Evolutionary conservation across 1,140 invertebrate species (phyloP).

Genomic region (Dreissena polymorpha): DNA sequence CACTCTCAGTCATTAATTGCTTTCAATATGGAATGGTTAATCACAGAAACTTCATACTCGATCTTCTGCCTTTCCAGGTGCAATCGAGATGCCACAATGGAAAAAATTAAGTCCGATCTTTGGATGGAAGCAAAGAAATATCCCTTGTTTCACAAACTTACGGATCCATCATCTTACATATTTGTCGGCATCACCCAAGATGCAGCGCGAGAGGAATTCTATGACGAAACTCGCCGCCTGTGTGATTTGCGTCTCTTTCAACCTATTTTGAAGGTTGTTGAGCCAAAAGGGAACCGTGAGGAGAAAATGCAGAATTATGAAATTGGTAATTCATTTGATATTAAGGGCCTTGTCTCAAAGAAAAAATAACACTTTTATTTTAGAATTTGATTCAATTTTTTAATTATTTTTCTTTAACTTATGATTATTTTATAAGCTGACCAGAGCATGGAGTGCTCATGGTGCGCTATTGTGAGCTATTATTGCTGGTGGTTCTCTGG

Average conservation of each 20-base stretch:
- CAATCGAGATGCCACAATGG: constrained; percentile 80
- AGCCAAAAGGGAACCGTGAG: constrained; percentile 89
- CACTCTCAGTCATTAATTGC: too few relatives aligned
- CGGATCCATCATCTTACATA: constrained; percentile 81
- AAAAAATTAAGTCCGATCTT: constrained; percentile 80
- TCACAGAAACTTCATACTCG: too few relatives aligned
- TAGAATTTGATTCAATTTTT: too few relatives aligned
- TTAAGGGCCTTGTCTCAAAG: too few relatives aligned
- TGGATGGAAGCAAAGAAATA: constrained; percentile 81
- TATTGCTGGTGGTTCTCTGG: too few relatives aligned
- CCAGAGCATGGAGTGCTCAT: too few relatives aligned
- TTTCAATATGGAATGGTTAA: too few relatives aligned
- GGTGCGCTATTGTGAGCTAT: too few relatives aligned
- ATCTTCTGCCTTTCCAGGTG: constrained; percentile 73
- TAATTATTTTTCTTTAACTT: too few relatives aligned
- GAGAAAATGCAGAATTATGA: constrained; percentile 88
- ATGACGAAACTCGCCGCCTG: constrained; percentile 91
- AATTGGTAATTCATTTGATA: constrained; percentile 79
- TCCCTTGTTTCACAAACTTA: constrained; percentile 80
- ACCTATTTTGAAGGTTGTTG: constrained; percentile 89
- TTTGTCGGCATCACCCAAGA: constrained; percentile 83
- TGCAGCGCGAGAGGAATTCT: constrained; percentile 87
- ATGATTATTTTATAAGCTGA: too few relatives aligned
- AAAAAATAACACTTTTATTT: too few relatives aligned
- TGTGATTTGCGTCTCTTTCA: constrained; percentile 93